Evolutionary conservation across 2,113 vertebrate species (phyloP).

Genomic region (Xiphophorus couchianus): DNA sequence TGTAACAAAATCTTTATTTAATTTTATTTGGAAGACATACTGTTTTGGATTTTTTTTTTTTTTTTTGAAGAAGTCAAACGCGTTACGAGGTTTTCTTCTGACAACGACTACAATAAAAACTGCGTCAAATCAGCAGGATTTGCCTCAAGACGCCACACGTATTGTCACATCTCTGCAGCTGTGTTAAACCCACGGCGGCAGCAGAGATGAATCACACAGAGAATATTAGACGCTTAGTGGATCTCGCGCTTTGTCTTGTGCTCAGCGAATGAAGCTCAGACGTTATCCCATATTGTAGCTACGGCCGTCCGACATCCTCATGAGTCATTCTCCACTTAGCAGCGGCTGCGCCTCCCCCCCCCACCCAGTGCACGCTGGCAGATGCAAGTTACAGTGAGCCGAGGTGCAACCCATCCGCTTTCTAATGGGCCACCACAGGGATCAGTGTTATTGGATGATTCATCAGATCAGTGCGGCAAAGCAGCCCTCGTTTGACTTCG

Average conservation of each 20-base stretch:
- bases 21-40: conserved; percentile 21
- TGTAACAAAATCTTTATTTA: neutral
- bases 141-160: neutral
- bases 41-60: neutral
- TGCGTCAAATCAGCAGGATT: neutral
- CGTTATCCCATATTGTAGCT: conserved; percentile 15
- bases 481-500: conserved; percentile 40
- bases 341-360: neutral
- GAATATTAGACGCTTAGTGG: conserved; percentile 6
- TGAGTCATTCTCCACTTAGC: conserved; percentile 33
- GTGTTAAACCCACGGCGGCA: conserved; percentile 10
- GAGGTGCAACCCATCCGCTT: conserved; percentile 41
- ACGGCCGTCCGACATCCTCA: conserved; percentile 4
- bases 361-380: neutral
- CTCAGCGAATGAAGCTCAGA: conserved; percentile 15
- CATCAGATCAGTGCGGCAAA: conserved; percentile 57
- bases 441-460: conserved; percentile 65
- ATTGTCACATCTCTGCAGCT: conserved; percentile 1
- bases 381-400: conserved; percentile 36
- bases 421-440: conserved; percentile 51
- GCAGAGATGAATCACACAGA: neutral
- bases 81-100: neutral
- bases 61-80: neutral
- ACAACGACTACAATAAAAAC: neutral
- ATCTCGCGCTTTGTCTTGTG: conserved; percentile 2